Evolutionary conservation across 1,140 invertebrate species (phyloP), one percentile per base, ranked within the genome.

Genomic region (Ooceraea biroi): DNA sequence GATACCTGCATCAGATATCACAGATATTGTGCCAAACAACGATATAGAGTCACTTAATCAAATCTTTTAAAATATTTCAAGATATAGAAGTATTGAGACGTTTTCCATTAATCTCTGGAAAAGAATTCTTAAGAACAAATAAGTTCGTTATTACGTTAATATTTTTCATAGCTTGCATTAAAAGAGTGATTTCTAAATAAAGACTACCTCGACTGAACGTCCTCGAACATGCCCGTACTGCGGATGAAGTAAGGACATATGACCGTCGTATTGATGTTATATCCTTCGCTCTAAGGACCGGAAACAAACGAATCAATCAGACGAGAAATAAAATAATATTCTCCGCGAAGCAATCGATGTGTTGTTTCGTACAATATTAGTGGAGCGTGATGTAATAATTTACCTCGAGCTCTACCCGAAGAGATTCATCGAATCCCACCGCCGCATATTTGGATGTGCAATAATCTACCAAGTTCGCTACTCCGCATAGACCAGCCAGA

Each of bases 371-470:
- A n/a, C n/a, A n/a, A 22, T 55, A 19, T 55, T 10, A n/a, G n/a
- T n/a, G n/a, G n/a, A n/a, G n/a, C n/a, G 7, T 41, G n/a, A n/a
- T 19, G 22, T 3, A 41, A 57, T 41, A 52, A 63, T 27, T 60
- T 84, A 93, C 95, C 91, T 96, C 96, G 57, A 99, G 92, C 93
- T 99, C 98, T 60, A 97, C 94, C 72, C 96, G 95, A 11, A 99
- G 94, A 4, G 98, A 96, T 92, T 99, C 98, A 88, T 98, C 97
- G 93, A 99, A 98, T 48, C 98, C 98, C 66, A 98, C 97, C 27
- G 98, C 98, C 0, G 98, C 99, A 91, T 97, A 98, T 95, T 99
- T 99, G 12, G 98, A 98, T 1, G 98, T 96, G 93, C 98, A 99
- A 94, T 99, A 99, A 94, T 99, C 99, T 8, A 98, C 97, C 71